These are phyloP conservation scores for Acrocephalus arundinaceus DNA, from an alignment of 2,113 vertebrate species.

Conservation along the genomic window DNA sequence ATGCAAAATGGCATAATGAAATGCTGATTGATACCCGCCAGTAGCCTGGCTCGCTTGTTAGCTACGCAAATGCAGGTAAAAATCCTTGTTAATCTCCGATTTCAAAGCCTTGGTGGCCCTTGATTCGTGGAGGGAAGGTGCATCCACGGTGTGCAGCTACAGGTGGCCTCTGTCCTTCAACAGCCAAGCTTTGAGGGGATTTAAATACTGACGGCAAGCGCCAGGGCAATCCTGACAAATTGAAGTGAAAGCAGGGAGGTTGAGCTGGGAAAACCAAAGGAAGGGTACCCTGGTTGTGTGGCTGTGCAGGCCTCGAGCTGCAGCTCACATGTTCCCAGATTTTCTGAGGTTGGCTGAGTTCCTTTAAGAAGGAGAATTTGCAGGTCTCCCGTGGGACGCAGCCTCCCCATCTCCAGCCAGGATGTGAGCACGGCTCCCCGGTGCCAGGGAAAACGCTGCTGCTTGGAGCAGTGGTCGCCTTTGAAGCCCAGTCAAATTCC, in stretches of 20 bases:
- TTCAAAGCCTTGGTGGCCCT: slow-evolving; percentile 28
- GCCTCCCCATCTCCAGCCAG: background rate
- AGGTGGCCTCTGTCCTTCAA: slow-evolving; percentile 1
- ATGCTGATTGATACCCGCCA: slow-evolving; percentile 39
- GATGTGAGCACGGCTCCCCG: background rate
- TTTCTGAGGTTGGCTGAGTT: background rate
- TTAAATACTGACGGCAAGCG: background rate
- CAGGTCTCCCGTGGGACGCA: background rate
- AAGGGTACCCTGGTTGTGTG: background rate
- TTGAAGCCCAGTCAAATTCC: background rate
- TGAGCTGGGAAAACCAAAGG: background rate
- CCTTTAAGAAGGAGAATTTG: background rate
- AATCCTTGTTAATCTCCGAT: background rate
- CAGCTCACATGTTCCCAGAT: background rate
- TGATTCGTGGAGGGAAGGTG: background rate
- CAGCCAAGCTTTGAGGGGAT: background rate
- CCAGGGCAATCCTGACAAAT: background rate
- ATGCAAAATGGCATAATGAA: slow-evolving; percentile 23
- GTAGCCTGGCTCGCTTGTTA: background rate
- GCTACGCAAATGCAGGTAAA: background rate
- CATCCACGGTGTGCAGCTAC: background rate
- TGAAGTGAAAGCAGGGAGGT: background rate
- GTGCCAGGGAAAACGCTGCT: background rate
- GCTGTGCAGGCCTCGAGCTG: background rate
- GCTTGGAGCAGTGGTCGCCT: background rate